phyloP scores from a whole-genome alignment of 2,888 invertebrate species.

The Drosophila merina region DNA sequence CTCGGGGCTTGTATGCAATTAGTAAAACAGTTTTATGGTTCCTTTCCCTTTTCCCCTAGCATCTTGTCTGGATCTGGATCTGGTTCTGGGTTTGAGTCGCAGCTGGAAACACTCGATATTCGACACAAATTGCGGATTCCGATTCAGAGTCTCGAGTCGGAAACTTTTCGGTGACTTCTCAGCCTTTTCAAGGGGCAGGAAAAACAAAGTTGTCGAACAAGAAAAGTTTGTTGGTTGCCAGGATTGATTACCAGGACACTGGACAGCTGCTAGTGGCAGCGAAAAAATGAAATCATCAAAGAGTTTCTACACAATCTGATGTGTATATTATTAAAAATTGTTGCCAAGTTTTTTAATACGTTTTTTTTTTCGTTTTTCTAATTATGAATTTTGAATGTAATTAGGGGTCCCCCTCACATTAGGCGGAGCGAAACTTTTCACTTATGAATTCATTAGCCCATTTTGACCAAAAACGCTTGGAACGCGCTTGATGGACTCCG shows the following conservation, averaged over 20 bases:
- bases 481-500: neutral
- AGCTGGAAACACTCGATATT: neutral
- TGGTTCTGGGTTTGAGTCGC: neutral
- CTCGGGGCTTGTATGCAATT: slow-evolving; percentile 25
- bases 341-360: neutral
- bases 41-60: neutral
- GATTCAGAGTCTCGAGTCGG: neutral
- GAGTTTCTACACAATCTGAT: neutral
- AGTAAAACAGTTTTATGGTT: slow-evolving; percentile 12
- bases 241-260: slow-evolving; percentile 12
- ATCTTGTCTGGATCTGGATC: neutral
- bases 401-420: neutral
- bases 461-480: neutral
- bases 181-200: neutral
- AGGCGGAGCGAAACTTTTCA: slow-evolving; percentile 3
- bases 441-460: slow-evolving; percentile 12
- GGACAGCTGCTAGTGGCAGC: neutral
- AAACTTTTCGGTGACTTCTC: neutral
- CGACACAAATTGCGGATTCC: neutral
- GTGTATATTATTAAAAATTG: neutral
- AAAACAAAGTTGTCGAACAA: neutral
- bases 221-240: slow-evolving; percentile 10
- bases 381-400: neutral
- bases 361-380: neutral
- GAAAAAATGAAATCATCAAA: neutral